Evolutionary conservation across 2,888 invertebrate species (phyloP), one percentile per base, ranked within the genome.

Genomic region (Melipona beecheii): DNA sequence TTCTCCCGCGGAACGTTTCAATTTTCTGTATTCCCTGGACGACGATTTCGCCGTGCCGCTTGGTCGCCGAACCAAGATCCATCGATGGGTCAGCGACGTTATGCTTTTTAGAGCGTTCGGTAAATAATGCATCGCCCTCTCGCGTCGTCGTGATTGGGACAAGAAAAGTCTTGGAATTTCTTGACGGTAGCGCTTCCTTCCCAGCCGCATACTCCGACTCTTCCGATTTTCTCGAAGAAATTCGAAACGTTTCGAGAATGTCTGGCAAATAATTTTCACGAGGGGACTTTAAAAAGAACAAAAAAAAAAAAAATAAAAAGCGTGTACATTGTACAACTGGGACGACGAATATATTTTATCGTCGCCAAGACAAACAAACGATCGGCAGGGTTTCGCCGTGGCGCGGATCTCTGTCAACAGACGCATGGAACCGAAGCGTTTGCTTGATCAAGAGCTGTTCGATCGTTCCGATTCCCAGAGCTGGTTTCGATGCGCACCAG

Each of bases 401-500:
- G 49, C 43, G 58, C 54, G 27, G 50, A 68, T 58, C n/a, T 49
- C 36, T 31, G 49, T 56, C 50, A 52, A 68, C 71, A 50, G 54
- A 19, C 5, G 15, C 43, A 21, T 43, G 19, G 62, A 62, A 64
- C 70, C 74, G 58, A 66, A 70, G n/a, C 65, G 54, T 81, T 81
- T 73, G 24, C 24, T 66, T 21, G 68, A 21, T 19, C 21, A 6
- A 5, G 64, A 43, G 43, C 43, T 43, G 27, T 50, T 56, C 58
- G 75, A 77, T 75, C 76, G 56, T 58, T 54, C 31, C 62, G 77
- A 83, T 85, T 85, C 72, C 60, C 66, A 75, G 69, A 72, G 88
- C 76, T 83, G 86, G 83, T 84, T 84, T 85, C 84, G 90, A 80
- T 84, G 87, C 76, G 75, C 84, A 77, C 77, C 87, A 87, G 88